Percentiles rank a stretch among this genome's conserved stretches.
These are phyloP conservation scores for Lydus trimaculatus DNA, from an alignment of 2,888 invertebrate genomes.

Conservation along the genomic window DNA sequence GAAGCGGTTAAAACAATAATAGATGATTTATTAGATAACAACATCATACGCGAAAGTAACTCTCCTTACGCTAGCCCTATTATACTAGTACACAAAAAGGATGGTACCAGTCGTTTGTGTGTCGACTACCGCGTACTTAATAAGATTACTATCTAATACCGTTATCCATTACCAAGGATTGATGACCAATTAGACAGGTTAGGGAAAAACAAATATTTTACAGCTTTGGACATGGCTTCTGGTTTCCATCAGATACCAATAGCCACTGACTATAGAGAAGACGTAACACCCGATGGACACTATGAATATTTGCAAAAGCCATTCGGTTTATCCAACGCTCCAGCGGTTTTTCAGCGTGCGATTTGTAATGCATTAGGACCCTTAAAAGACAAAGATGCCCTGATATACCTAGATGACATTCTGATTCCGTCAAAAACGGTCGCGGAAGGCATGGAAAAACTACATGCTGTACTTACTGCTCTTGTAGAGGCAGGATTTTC, in stretches of 20 bases:
- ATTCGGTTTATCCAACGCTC: conserved; percentile 51
- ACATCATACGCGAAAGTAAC: conserved; percentile 38
- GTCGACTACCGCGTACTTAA: conserved; percentile 50
- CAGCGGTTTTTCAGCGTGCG: conserved; percentile 33
- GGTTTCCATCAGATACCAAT: conserved; percentile 52
- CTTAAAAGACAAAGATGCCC: background rate
- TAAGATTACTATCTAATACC: conserved; percentile 44
- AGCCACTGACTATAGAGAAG: conserved; percentile 19
- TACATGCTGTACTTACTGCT: conserved; percentile 18
- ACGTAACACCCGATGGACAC: conserved; percentile 45
- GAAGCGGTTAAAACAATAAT: conserved; percentile 35
- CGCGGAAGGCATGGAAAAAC: conserved; percentile 20
- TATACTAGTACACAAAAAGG: conserved; percentile 33
- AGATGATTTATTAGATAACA: conserved; percentile 29
- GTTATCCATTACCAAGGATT: conserved; percentile 48
- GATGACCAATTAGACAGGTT: conserved; percentile 48
- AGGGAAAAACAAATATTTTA: conserved; percentile 41
- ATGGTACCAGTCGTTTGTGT: conserved; percentile 39
- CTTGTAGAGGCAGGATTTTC: conserved; percentile 29
- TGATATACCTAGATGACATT: conserved; percentile 38
- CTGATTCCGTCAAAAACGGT: conserved; percentile 33
- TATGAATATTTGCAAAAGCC: conserved; percentile 48
- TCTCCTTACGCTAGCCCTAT: conserved; percentile 40
- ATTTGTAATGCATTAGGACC: conserved; percentile 25
- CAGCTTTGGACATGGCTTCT: conserved; percentile 45